These are phyloP conservation scores for Myotis vivesi DNA, from an alignment of 2,797 vertebrate genomes.

Conservation along the genomic window DNA sequence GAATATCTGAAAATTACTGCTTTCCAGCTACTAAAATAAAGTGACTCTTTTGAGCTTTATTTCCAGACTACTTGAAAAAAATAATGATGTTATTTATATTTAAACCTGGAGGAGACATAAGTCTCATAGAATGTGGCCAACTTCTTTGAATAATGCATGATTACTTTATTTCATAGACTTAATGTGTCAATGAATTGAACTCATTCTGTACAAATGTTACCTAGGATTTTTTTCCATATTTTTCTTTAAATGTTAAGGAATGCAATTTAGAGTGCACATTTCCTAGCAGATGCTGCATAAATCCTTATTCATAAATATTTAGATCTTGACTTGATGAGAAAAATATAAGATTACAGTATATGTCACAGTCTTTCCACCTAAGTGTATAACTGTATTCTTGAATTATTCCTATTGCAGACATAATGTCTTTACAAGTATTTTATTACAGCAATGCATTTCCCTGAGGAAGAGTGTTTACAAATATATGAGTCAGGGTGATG, in stretches of 20 bases:
- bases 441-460: conserved; percentile 65
- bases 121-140: background rate
- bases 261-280: conserved; percentile 63
- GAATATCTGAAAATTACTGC: conserved; percentile 39
- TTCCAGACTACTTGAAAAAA: conserved; percentile 40
- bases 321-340: conserved; percentile 58
- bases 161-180: conserved; percentile 56
- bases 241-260: conserved; percentile 57
- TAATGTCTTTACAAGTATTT: conserved; percentile 57
- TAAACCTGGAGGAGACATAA: background rate
- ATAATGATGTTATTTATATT: conserved; percentile 27
- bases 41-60: conserved; percentile 43
- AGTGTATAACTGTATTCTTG: conserved; percentile 61
- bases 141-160: conserved; percentile 57
- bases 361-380: conserved; percentile 48
- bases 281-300: conserved; percentile 63
- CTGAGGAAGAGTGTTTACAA: conserved; percentile 50
- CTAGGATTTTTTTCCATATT: background rate
- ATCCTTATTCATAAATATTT: conserved; percentile 71
- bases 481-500: conserved; percentile 63
- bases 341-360: conserved; percentile 65
- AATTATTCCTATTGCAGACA: conserved; percentile 64
- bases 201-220: conserved; percentile 45
- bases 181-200: conserved; percentile 63
- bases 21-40: conserved; percentile 45